Evolutionary conservation across 2,113 vertebrate genomes (phyloP).

Genomic region (Scophthalmus maximus): DNA sequence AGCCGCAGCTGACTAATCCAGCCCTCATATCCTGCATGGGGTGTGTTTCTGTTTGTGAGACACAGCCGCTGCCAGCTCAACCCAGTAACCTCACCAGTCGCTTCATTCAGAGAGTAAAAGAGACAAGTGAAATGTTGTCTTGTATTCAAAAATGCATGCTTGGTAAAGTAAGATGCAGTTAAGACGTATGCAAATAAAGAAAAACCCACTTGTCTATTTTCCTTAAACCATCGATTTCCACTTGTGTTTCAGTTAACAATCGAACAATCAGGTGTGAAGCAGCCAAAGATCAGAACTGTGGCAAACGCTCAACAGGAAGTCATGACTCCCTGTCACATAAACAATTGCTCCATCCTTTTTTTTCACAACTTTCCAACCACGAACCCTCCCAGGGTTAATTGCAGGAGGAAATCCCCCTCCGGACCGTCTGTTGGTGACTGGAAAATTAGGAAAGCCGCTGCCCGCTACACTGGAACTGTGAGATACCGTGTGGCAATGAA

Average conservation of each 20-base stretch:
- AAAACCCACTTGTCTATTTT: neutral
- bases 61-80: slow-evolving; percentile 33
- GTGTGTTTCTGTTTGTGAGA: slow-evolving; percentile 65
- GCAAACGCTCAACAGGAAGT: slow-evolving; percentile 56
- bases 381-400: slow-evolving; percentile 71
- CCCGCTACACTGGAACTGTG: slow-evolving; percentile 27
- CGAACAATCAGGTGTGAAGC: slow-evolving; percentile 7
- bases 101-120: slow-evolving; percentile 38
- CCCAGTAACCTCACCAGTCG: slow-evolving; percentile 36
- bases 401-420: slow-evolving; percentile 70
- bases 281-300: slow-evolving; percentile 3
- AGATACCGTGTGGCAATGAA: slow-evolving; percentile 41
- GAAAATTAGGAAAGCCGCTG: slow-evolving; percentile 68
- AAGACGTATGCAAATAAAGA: neutral
- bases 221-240: neutral
- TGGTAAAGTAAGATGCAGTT: neutral
- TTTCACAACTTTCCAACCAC: slow-evolving; percentile 74
- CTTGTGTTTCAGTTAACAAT: neutral
- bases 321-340: slow-evolving; percentile 62
- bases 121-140: slow-evolving; percentile 32
- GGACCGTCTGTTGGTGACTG: slow-evolving; percentile 56
- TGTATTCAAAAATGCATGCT: neutral
- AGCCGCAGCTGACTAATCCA: slow-evolving; percentile 71
- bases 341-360: slow-evolving; percentile 69
- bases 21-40: slow-evolving; percentile 60